Evolutionary conservation across 2,888 invertebrate species (phyloP).

Genomic region (Caenorhabditis parvicauda): DNA sequence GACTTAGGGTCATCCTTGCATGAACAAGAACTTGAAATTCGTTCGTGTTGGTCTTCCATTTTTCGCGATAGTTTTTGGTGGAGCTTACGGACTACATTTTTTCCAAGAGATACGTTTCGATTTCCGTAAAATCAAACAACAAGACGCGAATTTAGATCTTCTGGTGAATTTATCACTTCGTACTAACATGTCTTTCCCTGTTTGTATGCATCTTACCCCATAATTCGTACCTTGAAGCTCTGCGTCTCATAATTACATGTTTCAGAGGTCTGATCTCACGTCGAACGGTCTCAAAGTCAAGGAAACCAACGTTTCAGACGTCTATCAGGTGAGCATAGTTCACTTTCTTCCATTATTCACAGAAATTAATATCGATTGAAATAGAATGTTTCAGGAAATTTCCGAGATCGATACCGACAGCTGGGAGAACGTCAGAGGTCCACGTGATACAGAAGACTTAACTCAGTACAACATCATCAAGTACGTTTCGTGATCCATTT

Average conservation of each 20-base stretch:
- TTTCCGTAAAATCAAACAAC: constrained; percentile 44
- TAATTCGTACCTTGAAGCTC: neutral
- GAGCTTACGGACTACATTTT: constrained; percentile 54
- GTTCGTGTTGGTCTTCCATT: constrained; percentile 50
- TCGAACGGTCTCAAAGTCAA: constrained; percentile 43
- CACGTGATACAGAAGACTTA: constrained; percentile 54
- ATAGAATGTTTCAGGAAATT: constrained; percentile 39
- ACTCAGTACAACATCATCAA: constrained; percentile 40
- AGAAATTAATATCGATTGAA: constrained; percentile 2
- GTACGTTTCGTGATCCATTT: constrained; percentile 21
- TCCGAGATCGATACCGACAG: constrained; percentile 51
- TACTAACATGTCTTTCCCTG: neutral
- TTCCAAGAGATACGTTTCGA: constrained; percentile 58
- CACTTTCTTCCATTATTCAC: neutral
- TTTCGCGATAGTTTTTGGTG: constrained; percentile 52
- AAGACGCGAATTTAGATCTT: constrained; percentile 42
- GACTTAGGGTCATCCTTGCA: too few relatives aligned
- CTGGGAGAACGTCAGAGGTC: constrained; percentile 61
- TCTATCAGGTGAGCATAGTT: constrained; percentile 40
- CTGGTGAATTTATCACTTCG: constrained; percentile 29
- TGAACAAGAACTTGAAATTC: constrained; percentile 48
- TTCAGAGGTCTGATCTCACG: constrained; percentile 37
- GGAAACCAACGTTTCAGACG: constrained; percentile 49
- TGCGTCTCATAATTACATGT: neutral
- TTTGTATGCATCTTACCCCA: neutral